A percentile compares a stretch with the other conserved stretches of the same genome.
Conservation (phyloP, 2,113 vertebrate species). For the Tachysurus vachellii region DNA sequence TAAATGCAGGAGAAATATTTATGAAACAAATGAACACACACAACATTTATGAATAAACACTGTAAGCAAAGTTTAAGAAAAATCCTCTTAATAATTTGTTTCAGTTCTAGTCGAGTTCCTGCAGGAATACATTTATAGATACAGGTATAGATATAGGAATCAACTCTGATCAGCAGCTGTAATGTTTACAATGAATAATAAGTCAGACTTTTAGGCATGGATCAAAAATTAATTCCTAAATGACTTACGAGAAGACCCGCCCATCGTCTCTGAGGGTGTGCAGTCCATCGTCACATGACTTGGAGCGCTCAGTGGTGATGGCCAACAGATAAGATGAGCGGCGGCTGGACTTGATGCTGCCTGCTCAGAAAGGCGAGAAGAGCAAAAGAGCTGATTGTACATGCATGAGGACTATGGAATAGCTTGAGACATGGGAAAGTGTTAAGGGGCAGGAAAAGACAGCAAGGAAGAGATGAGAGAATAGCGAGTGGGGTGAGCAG, state of each 20-base stretch:
- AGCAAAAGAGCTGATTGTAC: background rate
- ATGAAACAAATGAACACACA: background rate
- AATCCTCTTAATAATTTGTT: background rate
- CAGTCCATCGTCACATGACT: conserved; percentile 96
- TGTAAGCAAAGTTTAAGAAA: background rate
- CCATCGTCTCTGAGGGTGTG: conserved; percentile 90
- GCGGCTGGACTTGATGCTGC: conserved; percentile 90
- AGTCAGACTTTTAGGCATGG: background rate
- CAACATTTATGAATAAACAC: background rate
- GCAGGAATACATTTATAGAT: background rate
- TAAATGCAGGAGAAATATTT: background rate
- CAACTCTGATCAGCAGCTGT: background rate
- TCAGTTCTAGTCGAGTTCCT: background rate
- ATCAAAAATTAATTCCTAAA: background rate
- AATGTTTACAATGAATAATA: background rate
- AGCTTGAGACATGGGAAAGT: background rate
- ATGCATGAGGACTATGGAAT: background rate
- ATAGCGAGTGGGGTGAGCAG: conserved; percentile 11
- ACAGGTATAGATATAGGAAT: background rate
- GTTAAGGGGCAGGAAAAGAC: conserved; percentile 35
- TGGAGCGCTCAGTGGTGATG: conserved; percentile 94
- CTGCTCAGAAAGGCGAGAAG: conserved; percentile 67
- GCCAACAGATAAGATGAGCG: conserved; percentile 98
- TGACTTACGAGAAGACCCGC: conserved; percentile 76
- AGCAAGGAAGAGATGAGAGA: conserved; percentile 41